Evolutionary conservation across 2,113 vertebrate genomes (phyloP).

Genomic region (Corythornis vintsioides): DNA sequence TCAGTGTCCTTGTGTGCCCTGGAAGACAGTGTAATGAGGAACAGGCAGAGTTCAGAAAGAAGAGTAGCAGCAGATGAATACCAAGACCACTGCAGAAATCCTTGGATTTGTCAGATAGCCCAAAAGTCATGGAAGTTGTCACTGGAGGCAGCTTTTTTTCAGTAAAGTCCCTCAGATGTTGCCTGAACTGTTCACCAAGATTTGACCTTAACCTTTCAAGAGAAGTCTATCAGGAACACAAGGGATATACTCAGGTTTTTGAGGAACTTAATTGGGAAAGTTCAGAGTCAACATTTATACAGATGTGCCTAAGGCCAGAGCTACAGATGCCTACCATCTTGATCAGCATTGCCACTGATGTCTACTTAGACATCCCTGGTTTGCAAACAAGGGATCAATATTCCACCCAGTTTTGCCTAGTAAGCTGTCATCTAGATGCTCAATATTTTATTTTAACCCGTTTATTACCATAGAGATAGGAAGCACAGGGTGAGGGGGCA

Average conservation of each 20-base stretch:
- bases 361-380: neutral
- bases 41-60: neutral
- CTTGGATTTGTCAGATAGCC: neutral
- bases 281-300: neutral
- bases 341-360: neutral
- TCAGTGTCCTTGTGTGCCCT: neutral
- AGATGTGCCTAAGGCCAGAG: neutral
- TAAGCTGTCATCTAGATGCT: neutral
- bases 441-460: accelerated
- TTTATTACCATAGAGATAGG: neutral
- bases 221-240: neutral
- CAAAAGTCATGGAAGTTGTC: neutral
- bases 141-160: neutral
- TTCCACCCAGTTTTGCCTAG: neutral
- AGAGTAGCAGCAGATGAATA: neutral
- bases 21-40: neutral
- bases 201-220: neutral
- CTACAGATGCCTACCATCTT: neutral
- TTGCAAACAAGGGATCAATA: neutral
- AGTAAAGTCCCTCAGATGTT: neutral
- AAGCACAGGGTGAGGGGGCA: neutral
- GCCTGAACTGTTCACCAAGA: neutral
- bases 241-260: neutral
- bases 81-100: neutral
- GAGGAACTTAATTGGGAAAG: neutral